Evolutionary conservation across 23 tunicate genomes (phyloP).

Genomic region (Halocynthia aurantium): DNA sequence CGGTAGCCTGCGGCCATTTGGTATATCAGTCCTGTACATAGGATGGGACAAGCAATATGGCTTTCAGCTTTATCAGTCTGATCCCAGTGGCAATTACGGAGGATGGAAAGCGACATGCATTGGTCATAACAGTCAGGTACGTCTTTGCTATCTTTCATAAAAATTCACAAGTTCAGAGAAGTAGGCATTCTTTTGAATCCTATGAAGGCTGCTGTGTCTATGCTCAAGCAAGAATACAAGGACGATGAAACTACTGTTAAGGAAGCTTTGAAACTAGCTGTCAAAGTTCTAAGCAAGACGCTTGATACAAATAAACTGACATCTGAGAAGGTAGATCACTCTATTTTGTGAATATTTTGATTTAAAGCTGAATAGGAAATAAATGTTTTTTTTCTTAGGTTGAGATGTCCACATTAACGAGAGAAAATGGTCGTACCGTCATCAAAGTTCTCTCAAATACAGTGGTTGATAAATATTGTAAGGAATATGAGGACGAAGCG

Average conservation of each 20-base stretch:
- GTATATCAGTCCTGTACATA: constrained; percentile 88
- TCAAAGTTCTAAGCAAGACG: constrained; percentile 89
- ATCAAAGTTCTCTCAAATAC: constrained; percentile 47
- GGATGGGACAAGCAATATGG: constrained; percentile 98
- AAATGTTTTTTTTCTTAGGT: constrained; percentile 33
- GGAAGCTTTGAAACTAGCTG: constrained; percentile 78
- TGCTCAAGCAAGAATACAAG: constrained; percentile 95
- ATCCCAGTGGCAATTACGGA: constrained; percentile 97
- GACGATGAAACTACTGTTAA: constrained; percentile 64
- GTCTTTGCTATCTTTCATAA: neutral
- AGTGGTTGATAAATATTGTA: constrained; percentile 66
- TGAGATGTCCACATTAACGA: constrained; percentile 77
- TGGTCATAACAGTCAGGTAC: constrained; percentile 94
- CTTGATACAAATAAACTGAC: constrained; percentile 90
- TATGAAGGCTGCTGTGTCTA: constrained; percentile 81
- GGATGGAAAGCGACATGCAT: constrained; percentile 99
- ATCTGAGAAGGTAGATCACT: constrained; percentile 64
- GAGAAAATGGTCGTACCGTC: constrained; percentile 60
- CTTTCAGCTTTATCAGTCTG: constrained; percentile 93
- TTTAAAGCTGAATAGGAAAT: neutral
- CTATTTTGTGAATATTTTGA: neutral
- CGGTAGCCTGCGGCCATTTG: constrained; percentile 95
- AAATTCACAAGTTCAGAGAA: too few species aligned
- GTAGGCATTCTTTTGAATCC: too few species aligned
- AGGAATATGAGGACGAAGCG: constrained; percentile 75